phyloP scores from a whole-genome alignment of 64 coral and sea anemone genomes.

The Pachyseris speciosa region DNA sequence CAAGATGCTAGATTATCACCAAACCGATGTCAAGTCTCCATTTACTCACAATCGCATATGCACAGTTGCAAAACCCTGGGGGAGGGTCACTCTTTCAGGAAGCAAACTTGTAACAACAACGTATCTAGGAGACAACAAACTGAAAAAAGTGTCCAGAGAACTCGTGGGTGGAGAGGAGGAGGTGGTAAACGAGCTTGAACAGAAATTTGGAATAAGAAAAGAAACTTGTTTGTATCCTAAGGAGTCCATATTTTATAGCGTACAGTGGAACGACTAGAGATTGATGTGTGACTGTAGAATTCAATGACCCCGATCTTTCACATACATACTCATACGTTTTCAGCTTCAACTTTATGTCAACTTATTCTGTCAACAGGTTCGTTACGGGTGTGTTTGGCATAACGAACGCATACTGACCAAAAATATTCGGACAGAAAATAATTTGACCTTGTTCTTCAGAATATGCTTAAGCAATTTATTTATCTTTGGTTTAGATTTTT shows the following conservation, averaged over 20 bases:
- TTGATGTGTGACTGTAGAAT: too few species aligned
- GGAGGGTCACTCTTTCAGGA: slow-evolving; percentile 8
- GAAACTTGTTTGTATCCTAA: background rate
- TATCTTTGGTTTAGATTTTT: too few species aligned
- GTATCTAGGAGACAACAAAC: slow-evolving; percentile 44
- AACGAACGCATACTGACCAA: too few species aligned
- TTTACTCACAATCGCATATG: slow-evolving; percentile 44
- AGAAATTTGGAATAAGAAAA: slow-evolving; percentile 47
- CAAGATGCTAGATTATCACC: background rate
- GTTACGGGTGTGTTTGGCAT: too few species aligned
- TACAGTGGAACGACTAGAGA: background rate
- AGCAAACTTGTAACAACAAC: slow-evolving; percentile 28
- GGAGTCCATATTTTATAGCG: background rate
- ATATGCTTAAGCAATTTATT: too few species aligned
- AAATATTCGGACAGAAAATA: too few species aligned
- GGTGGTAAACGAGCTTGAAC: slow-evolving; percentile 33
- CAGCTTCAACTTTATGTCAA: too few species aligned
- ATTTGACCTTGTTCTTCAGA: too few species aligned
- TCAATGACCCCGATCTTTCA: too few species aligned
- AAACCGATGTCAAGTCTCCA: slow-evolving; percentile 16
- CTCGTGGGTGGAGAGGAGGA: background rate
- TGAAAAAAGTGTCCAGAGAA: slow-evolving; percentile 29
- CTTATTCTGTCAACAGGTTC: too few species aligned
- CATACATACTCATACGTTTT: too few species aligned
- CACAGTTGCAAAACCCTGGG: slow-evolving; percentile 39